phyloP scores from a whole-genome alignment of 1,140 invertebrate genomes.

The Drosophila tsacasi region DNA sequence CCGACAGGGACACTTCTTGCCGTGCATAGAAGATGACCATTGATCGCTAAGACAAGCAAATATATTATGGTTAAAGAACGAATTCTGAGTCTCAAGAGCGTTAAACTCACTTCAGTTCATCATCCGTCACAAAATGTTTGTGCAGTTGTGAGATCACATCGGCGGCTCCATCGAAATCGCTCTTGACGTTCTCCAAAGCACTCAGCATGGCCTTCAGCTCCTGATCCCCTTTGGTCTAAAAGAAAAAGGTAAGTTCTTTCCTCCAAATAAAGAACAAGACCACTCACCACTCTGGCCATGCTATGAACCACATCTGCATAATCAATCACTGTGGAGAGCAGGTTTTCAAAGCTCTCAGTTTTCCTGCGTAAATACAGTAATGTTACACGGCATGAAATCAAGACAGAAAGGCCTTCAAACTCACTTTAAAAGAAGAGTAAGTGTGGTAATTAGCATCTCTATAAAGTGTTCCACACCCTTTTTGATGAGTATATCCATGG shows the following conservation, averaged over 20 bases:
- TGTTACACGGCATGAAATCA: too few relatives aligned
- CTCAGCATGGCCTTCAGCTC: conserved; percentile 62
- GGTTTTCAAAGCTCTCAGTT: conserved; percentile 80
- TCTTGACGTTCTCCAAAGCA: conserved; percentile 64
- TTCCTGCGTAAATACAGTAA: conserved; percentile 49
- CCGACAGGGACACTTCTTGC: conserved; percentile 88
- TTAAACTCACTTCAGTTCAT: conserved; percentile 67
- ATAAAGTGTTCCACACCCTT: conserved; percentile 89
- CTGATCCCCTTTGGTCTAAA: conserved; percentile 71
- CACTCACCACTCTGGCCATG: conserved; percentile 62
- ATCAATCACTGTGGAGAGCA: conserved; percentile 73
- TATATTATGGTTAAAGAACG: background rate
- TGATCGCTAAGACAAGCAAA: conserved; percentile 85
- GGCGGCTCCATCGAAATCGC: conserved; percentile 75
- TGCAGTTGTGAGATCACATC: conserved; percentile 82
- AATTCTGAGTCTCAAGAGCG: too few relatives aligned
- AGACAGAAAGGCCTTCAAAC: background rate
- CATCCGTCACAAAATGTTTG: conserved; percentile 79
- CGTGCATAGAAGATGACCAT: conserved; percentile 90
- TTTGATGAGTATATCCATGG: conserved; percentile 88
- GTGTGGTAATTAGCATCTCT: conserved; percentile 87
- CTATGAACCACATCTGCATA: conserved; percentile 76
- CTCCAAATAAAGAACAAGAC: too few relatives aligned
- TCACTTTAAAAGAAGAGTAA: conserved; percentile 74
- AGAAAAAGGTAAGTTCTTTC: background rate